These are phyloP conservation scores for Antennarius maculatus DNA, from an alignment of 2,797 vertebrate species.

Conservation along the genomic window DNA sequence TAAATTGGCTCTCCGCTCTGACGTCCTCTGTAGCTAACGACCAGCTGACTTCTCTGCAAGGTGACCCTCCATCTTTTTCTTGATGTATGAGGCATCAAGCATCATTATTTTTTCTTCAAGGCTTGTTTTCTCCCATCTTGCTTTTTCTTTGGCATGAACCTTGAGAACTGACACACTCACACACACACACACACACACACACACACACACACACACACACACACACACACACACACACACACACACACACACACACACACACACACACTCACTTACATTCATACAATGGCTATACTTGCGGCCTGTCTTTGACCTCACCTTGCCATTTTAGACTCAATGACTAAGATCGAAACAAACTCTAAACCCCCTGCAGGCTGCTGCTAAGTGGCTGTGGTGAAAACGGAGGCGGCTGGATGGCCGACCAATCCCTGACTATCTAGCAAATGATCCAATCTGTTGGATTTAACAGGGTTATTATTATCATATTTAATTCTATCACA, in stretches of 20 bases:
- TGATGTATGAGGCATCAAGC: slow-evolving; percentile 67
- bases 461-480: slow-evolving; percentile 4
- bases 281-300: slow-evolving; percentile 32
- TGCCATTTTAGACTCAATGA: slow-evolving; percentile 50
- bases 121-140: slow-evolving; percentile 56
- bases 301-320: slow-evolving; percentile 76
- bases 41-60: slow-evolving; percentile 62
- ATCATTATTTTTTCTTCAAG: slow-evolving; percentile 69
- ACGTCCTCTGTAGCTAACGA: slow-evolving; percentile 51
- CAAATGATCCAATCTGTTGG: slow-evolving; percentile 13
- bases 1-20: slow-evolving; percentile 40
- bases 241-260: background rate
- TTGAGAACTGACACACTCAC: slow-evolving; percentile 45
- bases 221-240: slow-evolving; percentile 15
- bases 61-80: slow-evolving; percentile 64
- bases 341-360: slow-evolving; percentile 61
- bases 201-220: slow-evolving; percentile 22
- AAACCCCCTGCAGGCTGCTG: slow-evolving; percentile 54
- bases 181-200: background rate
- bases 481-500: slow-evolving; percentile 3
- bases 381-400: slow-evolving; percentile 60
- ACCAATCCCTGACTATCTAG: slow-evolving; percentile 22
- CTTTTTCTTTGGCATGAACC: slow-evolving; percentile 50
- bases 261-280: no score
- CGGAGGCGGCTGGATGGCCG: slow-evolving; percentile 17